Evolutionary conservation across 2,888 invertebrate species (phyloP).

Genomic region (Andrena praecox): DNA sequence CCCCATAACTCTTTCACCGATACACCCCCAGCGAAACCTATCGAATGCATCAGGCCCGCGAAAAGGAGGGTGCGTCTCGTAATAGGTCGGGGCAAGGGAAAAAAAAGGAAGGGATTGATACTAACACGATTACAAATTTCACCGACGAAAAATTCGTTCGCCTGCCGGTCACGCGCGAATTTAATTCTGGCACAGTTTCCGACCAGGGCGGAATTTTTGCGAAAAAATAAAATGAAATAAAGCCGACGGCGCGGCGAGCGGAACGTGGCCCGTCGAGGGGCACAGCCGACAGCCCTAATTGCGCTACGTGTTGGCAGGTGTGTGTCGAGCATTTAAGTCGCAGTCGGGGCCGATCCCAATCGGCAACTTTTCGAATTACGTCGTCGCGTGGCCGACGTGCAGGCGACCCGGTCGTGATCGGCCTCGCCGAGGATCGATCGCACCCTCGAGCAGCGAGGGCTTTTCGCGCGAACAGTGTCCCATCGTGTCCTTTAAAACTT

Average conservation of each 20-base stretch:
- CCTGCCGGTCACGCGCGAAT: constrained; percentile 60
- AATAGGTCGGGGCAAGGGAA: background rate
- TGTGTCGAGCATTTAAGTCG: constrained; percentile 45
- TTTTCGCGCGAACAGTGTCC: background rate
- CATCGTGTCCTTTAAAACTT: too few species aligned
- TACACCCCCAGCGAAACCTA: too few species aligned
- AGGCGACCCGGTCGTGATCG: background rate
- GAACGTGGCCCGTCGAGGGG: constrained; percentile 41
- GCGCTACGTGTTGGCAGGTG: constrained; percentile 49
- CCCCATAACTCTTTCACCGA: too few species aligned
- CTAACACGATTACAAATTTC: constrained; percentile 55
- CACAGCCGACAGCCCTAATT: constrained; percentile 58
- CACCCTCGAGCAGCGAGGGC: background rate
- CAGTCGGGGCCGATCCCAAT: constrained; percentile 27
- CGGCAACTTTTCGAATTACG: constrained; percentile 54
- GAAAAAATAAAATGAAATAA: constrained; percentile 57
- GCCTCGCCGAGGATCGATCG: background rate
- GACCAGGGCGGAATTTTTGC: constrained; percentile 51
- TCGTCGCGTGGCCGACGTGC: constrained; percentile 1
- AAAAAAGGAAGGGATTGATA: constrained; percentile 45
- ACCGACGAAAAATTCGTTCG: constrained; percentile 51
- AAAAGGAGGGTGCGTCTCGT: background rate
- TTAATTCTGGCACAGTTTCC: constrained; percentile 62
- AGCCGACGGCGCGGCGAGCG: constrained; percentile 11
- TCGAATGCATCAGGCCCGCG: background rate